Evolutionary conservation across 2,113 vertebrate species (phyloP).

Genomic region (Sturnira hondurensis): DNA sequence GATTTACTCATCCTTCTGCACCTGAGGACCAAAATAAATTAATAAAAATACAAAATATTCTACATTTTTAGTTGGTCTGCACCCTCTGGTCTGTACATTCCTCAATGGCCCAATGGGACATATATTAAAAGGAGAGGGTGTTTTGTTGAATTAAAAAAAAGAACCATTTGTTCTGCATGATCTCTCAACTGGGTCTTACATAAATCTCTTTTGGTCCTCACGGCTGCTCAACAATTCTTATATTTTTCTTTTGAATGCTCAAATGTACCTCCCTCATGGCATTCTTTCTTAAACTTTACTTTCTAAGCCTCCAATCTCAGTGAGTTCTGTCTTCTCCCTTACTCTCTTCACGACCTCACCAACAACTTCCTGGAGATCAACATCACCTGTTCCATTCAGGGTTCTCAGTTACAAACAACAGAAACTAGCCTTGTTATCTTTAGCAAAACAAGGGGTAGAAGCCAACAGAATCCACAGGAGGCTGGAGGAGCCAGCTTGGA

Average conservation of each 20-base stretch:
- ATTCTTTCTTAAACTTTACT: background rate
- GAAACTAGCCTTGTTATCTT: background rate
- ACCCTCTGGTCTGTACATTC: background rate
- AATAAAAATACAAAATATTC: background rate
- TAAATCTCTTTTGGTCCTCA: background rate
- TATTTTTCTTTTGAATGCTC: background rate
- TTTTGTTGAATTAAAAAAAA: background rate
- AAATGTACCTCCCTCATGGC: background rate
- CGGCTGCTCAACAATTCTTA: background rate
- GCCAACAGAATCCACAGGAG: background rate
- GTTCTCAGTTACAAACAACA: background rate
- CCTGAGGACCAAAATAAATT: background rate
- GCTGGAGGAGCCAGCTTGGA: background rate
- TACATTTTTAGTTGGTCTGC: background rate
- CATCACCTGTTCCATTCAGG: background rate
- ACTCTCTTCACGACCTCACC: background rate
- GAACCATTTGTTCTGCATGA: background rate
- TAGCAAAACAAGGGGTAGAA: background rate
- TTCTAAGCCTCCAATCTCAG: background rate
- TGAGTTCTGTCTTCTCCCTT: background rate
- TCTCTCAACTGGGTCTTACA: background rate
- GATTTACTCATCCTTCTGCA: background rate
- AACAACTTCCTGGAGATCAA: background rate
- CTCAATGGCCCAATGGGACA: background rate
- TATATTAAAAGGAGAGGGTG: background rate